phyloP scores from a whole-genome alignment of 2,888 invertebrate species.

The Heliconius cydno region DNA sequence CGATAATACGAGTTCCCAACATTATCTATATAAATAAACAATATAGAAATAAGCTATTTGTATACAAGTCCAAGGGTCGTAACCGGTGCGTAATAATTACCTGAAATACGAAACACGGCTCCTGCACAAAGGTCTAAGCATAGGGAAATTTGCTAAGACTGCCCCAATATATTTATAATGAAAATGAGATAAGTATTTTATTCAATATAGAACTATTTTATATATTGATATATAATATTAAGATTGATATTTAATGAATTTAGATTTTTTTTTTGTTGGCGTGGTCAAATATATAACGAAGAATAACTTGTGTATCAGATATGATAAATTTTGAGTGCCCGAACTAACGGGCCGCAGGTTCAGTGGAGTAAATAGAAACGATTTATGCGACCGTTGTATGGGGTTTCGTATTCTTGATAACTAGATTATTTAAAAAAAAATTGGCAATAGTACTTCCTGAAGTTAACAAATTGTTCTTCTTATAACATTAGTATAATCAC shows the following conservation, averaged over 20 bases:
- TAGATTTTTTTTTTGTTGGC: not conserved
- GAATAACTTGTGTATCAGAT: not conserved
- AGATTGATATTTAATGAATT: too few species aligned
- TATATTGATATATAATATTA: too few species aligned
- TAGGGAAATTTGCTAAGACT: constrained; percentile 55
- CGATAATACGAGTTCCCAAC: not conserved
- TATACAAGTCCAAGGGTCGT: constrained; percentile 27
- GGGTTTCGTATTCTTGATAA: not conserved
- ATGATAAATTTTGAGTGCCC: not conserved
- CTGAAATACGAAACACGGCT: constrained; percentile 42
- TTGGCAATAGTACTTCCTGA: not conserved
- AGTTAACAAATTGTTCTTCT: not conserved
- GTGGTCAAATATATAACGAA: not conserved
- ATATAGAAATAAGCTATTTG: constrained; percentile 20
- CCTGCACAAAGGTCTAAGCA: constrained; percentile 48
- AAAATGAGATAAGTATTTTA: constrained; percentile 58
- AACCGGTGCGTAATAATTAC: constrained; percentile 39
- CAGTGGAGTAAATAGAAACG: not conserved
- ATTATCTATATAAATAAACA: constrained; percentile 17
- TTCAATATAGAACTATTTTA: not conserved
- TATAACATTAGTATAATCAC: not conserved
- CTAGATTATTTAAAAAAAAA: not conserved
- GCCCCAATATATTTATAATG: constrained; percentile 59
- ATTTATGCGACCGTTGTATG: not conserved
- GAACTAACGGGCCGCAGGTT: too few species aligned